phyloP scores from a whole-genome alignment of 2,113 vertebrate species.

The Procapra przewalskii region DNA sequence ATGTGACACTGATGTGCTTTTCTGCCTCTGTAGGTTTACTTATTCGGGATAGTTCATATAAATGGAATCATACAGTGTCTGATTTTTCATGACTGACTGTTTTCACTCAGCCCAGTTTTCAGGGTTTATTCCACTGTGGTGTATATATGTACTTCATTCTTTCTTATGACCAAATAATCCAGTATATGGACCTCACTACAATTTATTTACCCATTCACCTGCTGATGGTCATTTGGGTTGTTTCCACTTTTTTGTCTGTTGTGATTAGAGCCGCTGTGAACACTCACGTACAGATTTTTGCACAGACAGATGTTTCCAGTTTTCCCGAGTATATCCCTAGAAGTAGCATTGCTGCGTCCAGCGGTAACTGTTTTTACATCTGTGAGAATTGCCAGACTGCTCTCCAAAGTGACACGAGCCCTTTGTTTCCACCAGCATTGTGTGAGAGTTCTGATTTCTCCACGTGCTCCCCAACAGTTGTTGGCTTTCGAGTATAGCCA shows the following conservation, averaged over 20 bases:
- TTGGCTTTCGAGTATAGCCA: not conserved
- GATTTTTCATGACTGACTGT: not conserved
- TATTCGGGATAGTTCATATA: not conserved
- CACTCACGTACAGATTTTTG: not conserved
- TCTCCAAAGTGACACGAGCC: not conserved
- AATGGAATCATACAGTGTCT: not conserved
- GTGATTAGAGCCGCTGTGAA: not conserved
- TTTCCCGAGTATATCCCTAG: not conserved
- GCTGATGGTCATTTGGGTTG: fast-evolving
- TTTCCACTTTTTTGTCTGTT: not conserved
- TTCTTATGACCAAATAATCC: not conserved
- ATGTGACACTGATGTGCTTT: not conserved
- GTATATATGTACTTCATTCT: not conserved
- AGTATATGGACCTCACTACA: not conserved
- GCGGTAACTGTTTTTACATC: not conserved
- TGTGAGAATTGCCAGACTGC: not conserved
- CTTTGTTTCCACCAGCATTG: not conserved
- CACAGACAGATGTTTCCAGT: not conserved
- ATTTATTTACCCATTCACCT: not conserved
- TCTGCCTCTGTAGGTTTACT: not conserved
- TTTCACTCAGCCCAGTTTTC: not conserved
- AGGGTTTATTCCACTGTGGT: not conserved
- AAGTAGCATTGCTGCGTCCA: not conserved
- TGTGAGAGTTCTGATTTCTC: no score
- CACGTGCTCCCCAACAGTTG: not conserved